Percentiles rank a stretch among this genome's conserved stretches.
Evolutionary conservation across 2,797 vertebrate genomes (phyloP).

Genomic region (Gambusia yucatana): DNA sequence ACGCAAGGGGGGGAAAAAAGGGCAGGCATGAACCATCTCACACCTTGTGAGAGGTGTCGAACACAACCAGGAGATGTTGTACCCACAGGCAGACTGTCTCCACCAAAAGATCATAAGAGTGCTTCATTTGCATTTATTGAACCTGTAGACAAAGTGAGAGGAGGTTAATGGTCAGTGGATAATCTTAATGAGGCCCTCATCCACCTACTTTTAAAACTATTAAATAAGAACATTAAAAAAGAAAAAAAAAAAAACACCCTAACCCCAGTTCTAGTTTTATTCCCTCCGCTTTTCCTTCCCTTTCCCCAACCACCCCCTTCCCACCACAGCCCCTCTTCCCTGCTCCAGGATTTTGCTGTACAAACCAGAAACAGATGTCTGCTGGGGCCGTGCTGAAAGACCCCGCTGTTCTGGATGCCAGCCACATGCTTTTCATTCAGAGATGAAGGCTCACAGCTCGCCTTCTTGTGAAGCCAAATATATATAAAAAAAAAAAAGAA

Average conservation of each 20-base stretch:
- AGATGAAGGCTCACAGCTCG: conserved; percentile 86
- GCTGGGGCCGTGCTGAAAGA: conserved; percentile 84
- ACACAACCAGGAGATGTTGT: conserved; percentile 60
- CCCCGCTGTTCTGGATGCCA: conserved; percentile 87
- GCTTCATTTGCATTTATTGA: conserved; percentile 23
- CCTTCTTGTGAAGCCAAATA: conserved; percentile 85
- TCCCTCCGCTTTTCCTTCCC: conserved; percentile 43
- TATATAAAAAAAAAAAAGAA: conserved; percentile 52
- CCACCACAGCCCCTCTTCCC: conserved; percentile 72
- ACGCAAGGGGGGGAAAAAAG: conserved; percentile 36
- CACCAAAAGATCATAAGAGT: conserved; percentile 24
- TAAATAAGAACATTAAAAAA: conserved; percentile 62
- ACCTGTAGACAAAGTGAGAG: conserved; percentile 34
- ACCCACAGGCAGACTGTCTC: conserved; percentile 64
- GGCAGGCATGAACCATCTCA: conserved; percentile 39
- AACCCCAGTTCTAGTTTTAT: conserved; percentile 29
- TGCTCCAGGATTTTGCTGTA: conserved; percentile 82
- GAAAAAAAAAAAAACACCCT: conserved; percentile 56
- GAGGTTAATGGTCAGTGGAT: conserved; percentile 43
- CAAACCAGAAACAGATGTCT: conserved; percentile 88
- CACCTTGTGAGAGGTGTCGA: conserved; percentile 40
- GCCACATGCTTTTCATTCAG: conserved; percentile 89
- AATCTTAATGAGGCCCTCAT: conserved; percentile 42
- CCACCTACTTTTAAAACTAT: conserved; percentile 56
- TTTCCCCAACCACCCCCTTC: conserved; percentile 56